A percentile compares a stretch with the other conserved stretches of the same genome.
phyloP scores from a whole-genome alignment of 1,140 invertebrate genomes.

The Drosophila pruinosa region DNA sequence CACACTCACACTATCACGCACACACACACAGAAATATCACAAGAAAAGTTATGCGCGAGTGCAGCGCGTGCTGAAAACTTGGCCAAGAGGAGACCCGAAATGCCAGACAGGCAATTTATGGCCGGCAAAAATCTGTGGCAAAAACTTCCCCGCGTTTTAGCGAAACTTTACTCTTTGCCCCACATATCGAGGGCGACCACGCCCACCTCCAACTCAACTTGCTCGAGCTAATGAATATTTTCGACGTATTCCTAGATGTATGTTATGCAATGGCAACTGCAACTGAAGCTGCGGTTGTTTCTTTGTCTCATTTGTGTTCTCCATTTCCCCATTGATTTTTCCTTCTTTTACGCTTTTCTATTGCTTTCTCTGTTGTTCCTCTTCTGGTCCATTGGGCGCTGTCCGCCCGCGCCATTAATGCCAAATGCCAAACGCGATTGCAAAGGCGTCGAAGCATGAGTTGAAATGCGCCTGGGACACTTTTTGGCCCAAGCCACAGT shows the following conservation, averaged over 20 bases:
- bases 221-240: conserved; percentile 72
- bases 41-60: conserved; percentile 40
- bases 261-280: conserved; percentile 49
- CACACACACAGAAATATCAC: neutral
- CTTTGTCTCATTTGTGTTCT: conserved; percentile 41
- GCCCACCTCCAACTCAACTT: conserved; percentile 1
- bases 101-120: conserved; percentile 66
- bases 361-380: neutral
- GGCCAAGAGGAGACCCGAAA: conserved; percentile 38
- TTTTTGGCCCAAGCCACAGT: conserved; percentile 40
- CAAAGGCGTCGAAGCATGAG: conserved; percentile 76
- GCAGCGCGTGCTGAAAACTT: conserved; percentile 62
- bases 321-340: neutral
- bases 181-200: conserved; percentile 43
- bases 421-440: conserved; percentile 72
- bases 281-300: conserved; percentile 53
- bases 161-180: conserved; percentile 47
- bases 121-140: conserved; percentile 68
- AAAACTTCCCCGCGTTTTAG: conserved; percentile 52
- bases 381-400: conserved; percentile 24
- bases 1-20: conserved; percentile 11
- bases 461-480: conserved; percentile 61
- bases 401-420: conserved; percentile 53
- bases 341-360: neutral
- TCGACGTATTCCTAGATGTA: conserved; percentile 23